Conservation (phyloP, 2,797 vertebrate species). For the Falco berigora region DNA sequence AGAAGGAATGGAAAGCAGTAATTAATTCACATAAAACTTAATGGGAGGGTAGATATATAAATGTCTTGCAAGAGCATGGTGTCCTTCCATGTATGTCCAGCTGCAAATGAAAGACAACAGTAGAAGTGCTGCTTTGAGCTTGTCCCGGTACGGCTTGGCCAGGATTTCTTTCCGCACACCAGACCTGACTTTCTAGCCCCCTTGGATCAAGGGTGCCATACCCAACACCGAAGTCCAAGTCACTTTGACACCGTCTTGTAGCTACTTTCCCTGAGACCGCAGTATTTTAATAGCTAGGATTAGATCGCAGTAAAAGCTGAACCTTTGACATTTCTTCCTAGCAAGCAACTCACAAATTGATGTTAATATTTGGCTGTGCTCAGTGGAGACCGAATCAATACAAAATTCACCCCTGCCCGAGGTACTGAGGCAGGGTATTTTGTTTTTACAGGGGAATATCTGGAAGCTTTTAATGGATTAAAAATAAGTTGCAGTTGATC, state of each 20-base stretch:
- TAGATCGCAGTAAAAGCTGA: background rate
- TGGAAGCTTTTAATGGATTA: conserved; percentile 56
- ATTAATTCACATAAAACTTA: background rate
- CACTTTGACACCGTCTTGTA: background rate
- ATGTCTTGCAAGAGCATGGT: background rate
- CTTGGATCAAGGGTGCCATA: background rate
- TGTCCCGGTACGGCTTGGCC: background rate
- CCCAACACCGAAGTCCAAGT: background rate
- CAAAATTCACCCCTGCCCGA: background rate
- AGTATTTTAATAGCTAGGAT: conserved; percentile 5
- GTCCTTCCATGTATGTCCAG: background rate
- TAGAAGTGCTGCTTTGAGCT: background rate
- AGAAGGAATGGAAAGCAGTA: background rate
- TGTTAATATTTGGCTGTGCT: background rate
- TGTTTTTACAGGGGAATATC: conserved; percentile 3
- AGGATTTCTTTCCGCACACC: background rate
- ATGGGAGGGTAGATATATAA: background rate
- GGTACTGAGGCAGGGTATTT: background rate
- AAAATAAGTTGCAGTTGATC: conserved; percentile 51
- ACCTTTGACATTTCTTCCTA: conserved; percentile 15
- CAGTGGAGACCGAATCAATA: background rate
- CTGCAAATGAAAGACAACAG: background rate
- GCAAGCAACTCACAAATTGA: background rate
- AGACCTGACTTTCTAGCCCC: background rate
- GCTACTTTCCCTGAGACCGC: background rate